Conservation (phyloP, 2,113 vertebrate species). For the Emydocephalus ijimae region DNA sequence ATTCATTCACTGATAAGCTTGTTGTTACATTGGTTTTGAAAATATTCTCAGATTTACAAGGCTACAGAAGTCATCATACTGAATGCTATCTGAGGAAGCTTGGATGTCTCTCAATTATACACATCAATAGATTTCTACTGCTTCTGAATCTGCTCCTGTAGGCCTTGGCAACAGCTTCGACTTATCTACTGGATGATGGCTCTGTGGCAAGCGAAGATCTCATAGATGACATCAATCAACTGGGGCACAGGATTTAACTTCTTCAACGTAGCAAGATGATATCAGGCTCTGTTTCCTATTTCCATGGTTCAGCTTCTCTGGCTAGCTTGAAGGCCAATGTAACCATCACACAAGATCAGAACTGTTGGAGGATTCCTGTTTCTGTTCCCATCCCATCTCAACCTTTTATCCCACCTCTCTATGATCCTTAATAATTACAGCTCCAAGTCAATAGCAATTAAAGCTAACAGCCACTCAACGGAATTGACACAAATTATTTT, state of each 20-base stretch:
- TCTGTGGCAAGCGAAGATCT: neutral
- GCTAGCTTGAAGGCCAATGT: neutral
- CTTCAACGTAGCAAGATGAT: neutral
- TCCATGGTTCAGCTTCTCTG: neutral
- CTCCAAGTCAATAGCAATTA: constrained; percentile 67
- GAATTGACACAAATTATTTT: constrained; percentile 71
- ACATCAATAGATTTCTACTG: neutral
- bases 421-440: constrained; percentile 60
- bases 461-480: constrained; percentile 68
- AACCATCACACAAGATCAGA: neutral
- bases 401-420: constrained; percentile 16
- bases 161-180: neutral
- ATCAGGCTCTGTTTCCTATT: neutral
- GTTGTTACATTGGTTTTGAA: neutral
- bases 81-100: neutral
- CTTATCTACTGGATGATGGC: neutral
- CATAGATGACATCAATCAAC: neutral
- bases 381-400: neutral
- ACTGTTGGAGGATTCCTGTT: neutral
- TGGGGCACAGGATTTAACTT: neutral
- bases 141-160: neutral
- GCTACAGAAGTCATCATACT: neutral
- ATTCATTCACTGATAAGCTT: neutral
- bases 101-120: neutral
- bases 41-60: neutral